Base-by-base conservation (phyloP, 92 coral and sea anemone genomes). In the Epizoanthus ramosus region DNA sequence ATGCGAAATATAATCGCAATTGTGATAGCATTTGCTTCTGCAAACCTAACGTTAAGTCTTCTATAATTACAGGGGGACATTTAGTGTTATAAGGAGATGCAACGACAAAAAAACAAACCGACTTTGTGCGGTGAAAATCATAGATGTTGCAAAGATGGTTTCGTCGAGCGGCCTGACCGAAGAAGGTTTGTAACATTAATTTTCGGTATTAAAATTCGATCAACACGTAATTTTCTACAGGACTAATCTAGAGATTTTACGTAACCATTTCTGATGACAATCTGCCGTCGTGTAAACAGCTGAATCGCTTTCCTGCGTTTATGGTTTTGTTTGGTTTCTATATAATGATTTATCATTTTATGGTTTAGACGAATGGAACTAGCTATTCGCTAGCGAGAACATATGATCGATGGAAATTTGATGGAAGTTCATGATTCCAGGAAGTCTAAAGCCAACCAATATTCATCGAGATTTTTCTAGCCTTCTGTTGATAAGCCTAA, bases 91-190 rank as follows among this genome's bases (percentile, higher is more conserved):
- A 63, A 91, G 95, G 70, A 86, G 94, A 94, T 97, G 99, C 71
- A 83, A 88, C 66, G 99, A 97, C 94, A 94, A 93, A 88, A 93
- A 81, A 85, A 73, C 93, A 63, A 91, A 91, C 79, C 92, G 92
- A 45, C 83, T 97, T 18, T 97, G 99, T 83, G 99, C 99, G 21
- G 99, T 94, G 77, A 97, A 97, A 86, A 97, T 97, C 37, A 98
- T 97, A 37, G 99, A 97, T 92, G 85, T 94, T 31, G 79, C 85
- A 56, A 95, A 95, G 88, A 97, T 97, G 99, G 84, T 90, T 57
- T 85, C 98, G 31, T 92, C 99, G 3, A 94, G 98, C 74, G 98
- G 98, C n/a, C 97, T 97, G 0, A 94, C 92, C 4, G 97, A 91
- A 63, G 94, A 91, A 88, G 99, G 99, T 97, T 85, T 14, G 75